phyloP scores from a whole-genome alignment of 2,888 invertebrate genomes.

The Ormyrus pomaceus region DNA sequence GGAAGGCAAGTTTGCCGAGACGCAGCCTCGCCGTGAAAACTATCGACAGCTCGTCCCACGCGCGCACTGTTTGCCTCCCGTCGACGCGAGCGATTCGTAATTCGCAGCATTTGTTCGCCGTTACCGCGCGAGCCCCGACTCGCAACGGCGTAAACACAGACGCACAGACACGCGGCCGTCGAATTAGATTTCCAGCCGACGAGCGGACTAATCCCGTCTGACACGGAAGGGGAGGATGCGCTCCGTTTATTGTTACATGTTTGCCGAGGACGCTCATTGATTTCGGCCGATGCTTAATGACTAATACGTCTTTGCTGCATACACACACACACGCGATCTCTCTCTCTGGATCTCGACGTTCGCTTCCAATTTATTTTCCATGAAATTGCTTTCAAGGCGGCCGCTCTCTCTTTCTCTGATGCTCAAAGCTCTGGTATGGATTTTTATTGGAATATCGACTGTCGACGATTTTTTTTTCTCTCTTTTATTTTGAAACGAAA shows the following conservation, averaged over 20 bases:
- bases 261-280: conserved; percentile 36
- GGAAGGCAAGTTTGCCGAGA: conserved; percentile 1
- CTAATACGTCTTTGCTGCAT: neutral
- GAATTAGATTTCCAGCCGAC: conserved; percentile 66
- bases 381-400: conserved; percentile 14
- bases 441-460: conserved; percentile 1
- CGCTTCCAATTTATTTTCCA: conserved; percentile 7
- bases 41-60: conserved; percentile 1
- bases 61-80: neutral
- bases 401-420: neutral
- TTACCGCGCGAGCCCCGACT: conserved; percentile 57
- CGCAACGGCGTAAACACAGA: conserved; percentile 46
- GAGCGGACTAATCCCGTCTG: conserved; percentile 64
- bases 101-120: conserved; percentile 69
- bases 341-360: neutral
- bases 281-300: conserved; percentile 36
- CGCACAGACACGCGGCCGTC: conserved; percentile 33
- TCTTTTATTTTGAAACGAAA: neutral
- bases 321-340: neutral
- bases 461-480: conserved; percentile 9
- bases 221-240: conserved; percentile 58
- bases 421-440: neutral
- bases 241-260: conserved; percentile 49
- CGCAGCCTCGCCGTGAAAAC: conserved; percentile 2
- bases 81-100: conserved; percentile 66